phyloP scores from a whole-genome alignment of 1,140 invertebrate species.

The Asbolus verrucosus region DNA sequence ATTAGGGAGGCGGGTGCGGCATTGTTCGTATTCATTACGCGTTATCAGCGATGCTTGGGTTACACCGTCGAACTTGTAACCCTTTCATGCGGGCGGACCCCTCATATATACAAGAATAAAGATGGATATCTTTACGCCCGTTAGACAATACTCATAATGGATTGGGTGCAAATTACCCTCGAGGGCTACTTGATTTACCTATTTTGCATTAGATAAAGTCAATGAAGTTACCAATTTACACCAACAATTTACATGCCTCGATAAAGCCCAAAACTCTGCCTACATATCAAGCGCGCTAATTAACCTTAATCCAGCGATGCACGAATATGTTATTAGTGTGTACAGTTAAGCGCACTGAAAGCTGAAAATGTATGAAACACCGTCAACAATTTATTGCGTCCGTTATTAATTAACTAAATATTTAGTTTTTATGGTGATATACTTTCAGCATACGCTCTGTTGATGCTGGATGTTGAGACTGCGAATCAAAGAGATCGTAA shows the following conservation, averaged over 20 bases:
- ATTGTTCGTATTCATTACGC: slow-evolving; percentile 55
- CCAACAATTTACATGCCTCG: no score
- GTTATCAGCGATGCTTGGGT: slow-evolving; percentile 52
- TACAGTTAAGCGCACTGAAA: no score
- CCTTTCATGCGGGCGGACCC: slow-evolving; percentile 45
- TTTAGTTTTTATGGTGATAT: no score
- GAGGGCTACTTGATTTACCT: slow-evolving; percentile 22
- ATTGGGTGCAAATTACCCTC: slow-evolving; percentile 34
- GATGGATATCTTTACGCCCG: slow-evolving; percentile 30
- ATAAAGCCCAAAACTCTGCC: no score
- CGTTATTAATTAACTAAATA: no score
- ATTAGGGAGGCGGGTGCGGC: slow-evolving; percentile 40
- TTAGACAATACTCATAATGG: slow-evolving; percentile 36
- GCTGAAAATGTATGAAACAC: no score
- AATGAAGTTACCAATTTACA: slow-evolving; percentile 6
- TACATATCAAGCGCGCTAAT: no score
- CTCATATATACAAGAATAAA: slow-evolving; percentile 36
- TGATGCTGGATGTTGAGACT: background rate
- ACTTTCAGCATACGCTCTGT: no score
- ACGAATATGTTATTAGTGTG: no score
- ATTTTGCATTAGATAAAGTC: slow-evolving; percentile 21
- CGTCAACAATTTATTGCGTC: no score
- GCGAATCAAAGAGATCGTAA: slow-evolving; percentile 26
- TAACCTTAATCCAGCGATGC: no score
- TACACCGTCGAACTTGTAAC: slow-evolving; percentile 41